A percentile compares a stretch with the other conserved stretches of the same genome.
phyloP scores from a whole-genome alignment of 2,797 vertebrate genomes.

The Coregonus sp. region DNA sequence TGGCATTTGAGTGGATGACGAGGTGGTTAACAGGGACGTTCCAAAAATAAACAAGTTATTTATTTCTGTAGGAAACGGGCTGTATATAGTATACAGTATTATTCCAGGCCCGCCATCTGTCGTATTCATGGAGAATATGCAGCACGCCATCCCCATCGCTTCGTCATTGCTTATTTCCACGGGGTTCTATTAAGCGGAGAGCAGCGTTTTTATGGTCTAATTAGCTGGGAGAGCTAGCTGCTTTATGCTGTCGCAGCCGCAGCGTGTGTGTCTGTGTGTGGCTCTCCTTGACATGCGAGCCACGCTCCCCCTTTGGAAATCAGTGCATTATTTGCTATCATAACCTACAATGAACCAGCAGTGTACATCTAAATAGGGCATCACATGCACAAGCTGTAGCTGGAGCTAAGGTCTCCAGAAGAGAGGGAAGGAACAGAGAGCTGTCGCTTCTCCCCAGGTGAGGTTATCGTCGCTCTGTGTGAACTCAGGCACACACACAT shows the following conservation, averaged over 20 bases:
- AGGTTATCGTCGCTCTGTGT: background rate
- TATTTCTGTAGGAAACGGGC: background rate
- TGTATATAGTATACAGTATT: background rate
- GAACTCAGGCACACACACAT: background rate
- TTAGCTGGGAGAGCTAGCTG: background rate
- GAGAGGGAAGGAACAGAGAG: background rate
- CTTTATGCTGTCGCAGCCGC: background rate
- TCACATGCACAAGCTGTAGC: too few species aligned
- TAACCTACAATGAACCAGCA: background rate
- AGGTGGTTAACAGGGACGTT: background rate
- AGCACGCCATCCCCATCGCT: background rate
- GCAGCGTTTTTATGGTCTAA: slow-evolving; percentile 6
- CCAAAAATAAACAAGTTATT: background rate
- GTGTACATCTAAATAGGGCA: background rate
- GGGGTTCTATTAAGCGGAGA: slow-evolving; percentile 1
- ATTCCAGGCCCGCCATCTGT: background rate
- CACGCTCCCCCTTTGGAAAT: background rate
- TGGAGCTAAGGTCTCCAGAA: background rate
- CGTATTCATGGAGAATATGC: too few species aligned
- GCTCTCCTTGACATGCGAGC: background rate
- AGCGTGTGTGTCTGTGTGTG: background rate
- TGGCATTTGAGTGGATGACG: background rate
- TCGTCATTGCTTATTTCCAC: background rate
- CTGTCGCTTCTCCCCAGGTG: background rate
- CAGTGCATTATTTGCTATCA: background rate